Evolutionary conservation across 2,113 vertebrate genomes (phyloP).

Genomic region (Danionella cerebrum): DNA sequence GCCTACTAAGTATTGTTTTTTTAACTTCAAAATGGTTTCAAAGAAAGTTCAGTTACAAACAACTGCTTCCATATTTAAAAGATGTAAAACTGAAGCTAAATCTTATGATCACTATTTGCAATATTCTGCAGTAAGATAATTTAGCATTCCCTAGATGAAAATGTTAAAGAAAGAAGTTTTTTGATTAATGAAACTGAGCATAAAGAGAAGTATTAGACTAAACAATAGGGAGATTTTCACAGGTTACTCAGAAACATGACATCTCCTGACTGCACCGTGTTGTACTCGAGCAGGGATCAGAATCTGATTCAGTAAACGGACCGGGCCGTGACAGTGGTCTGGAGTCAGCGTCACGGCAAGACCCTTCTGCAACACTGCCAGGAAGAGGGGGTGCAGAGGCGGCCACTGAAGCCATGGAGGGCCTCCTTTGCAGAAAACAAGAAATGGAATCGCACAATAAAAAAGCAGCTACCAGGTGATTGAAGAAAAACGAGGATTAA

Average conservation of each 20-base stretch:
- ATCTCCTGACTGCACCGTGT: background rate
- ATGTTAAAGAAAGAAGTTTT: no score
- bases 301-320: conserved; percentile 58
- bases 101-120: no score
- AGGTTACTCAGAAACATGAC: background rate
- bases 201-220: background rate
- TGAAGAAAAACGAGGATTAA: background rate
- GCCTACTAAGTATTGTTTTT: no score
- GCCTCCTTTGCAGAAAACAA: conserved; percentile 79
- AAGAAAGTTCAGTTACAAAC: no score
- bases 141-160: no score
- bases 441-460: conserved; percentile 86
- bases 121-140: no score
- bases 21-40: no score
- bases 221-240: background rate
- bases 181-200: no score
- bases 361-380: conserved; percentile 68
- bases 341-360: conserved; percentile 62
- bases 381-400: conserved; percentile 60
- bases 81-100: no score
- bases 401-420: conserved; percentile 72
- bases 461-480: conserved; percentile 77
- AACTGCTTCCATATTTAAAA: no score
- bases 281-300: conserved; percentile 50
- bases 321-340: conserved; percentile 64